These are phyloP conservation scores for Alethe diademata DNA, from an alignment of 2,113 vertebrate species.

Conservation along the genomic window DNA sequence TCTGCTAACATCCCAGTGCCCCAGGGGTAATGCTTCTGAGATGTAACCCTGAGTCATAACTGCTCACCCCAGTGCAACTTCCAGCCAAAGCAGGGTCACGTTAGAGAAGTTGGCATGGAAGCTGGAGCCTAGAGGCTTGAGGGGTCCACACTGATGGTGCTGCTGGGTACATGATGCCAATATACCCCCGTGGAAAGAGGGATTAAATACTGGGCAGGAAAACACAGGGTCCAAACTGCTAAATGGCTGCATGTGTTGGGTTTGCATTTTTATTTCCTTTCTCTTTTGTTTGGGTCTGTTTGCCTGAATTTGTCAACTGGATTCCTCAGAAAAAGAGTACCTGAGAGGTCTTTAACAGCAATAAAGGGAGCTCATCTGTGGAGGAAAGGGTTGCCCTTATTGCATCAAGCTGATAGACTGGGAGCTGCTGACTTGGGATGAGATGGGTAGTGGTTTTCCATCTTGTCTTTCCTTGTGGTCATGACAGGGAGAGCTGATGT, in stretches of 20 bases:
- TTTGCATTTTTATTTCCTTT: not conserved
- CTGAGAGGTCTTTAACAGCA: not conserved
- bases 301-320: not conserved
- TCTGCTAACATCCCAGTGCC: not conserved
- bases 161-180: not conserved
- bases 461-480: not conserved
- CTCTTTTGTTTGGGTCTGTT: not conserved
- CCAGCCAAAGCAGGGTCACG: not conserved
- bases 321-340: not conserved
- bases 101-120: accelerated
- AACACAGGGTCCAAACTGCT: not conserved
- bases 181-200: not conserved
- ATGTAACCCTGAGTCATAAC: not conserved
- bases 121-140: not conserved
- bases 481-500: not conserved
- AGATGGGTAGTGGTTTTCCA: not conserved
- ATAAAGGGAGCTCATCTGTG: not conserved
- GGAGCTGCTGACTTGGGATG: not conserved
- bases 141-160: accelerated
- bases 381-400: not conserved
- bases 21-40: not conserved
- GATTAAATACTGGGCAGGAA: not conserved
- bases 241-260: not conserved
- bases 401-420: not conserved
- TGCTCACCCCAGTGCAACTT: not conserved